phyloP scores from a whole-genome alignment of 2,888 invertebrate species.

The Ganaspis brasiliensis region DNA sequence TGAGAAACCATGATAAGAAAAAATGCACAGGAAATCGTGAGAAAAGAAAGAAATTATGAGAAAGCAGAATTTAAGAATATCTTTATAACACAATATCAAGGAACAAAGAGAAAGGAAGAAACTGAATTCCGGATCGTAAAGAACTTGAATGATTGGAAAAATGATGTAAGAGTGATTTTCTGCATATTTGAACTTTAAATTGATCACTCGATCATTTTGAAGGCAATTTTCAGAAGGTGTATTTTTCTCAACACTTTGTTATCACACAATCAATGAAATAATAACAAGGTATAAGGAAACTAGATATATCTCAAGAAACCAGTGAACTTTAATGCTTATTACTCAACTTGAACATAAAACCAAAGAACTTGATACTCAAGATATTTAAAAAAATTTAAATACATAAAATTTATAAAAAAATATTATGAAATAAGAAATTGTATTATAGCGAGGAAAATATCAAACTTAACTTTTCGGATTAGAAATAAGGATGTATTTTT shows the following conservation, averaged over 20 bases:
- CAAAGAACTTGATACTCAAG: neutral
- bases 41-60: too few species aligned
- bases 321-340: conserved; percentile 19
- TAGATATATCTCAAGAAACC: neutral
- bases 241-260: conserved; percentile 22
- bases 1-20: too few species aligned
- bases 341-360: conserved; percentile 4
- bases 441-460: too few species aligned
- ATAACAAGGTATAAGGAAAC: conserved; percentile 10
- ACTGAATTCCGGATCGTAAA: neutral
- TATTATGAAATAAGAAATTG: too few species aligned
- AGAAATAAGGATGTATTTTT: too few species aligned
- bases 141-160: conserved; percentile 11
- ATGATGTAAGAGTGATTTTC: conserved; percentile 20
- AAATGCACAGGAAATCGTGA: too few species aligned
- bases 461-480: too few species aligned
- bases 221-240: conserved; percentile 3
- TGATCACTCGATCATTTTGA: conserved; percentile 27
- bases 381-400: neutral
- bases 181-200: conserved; percentile 35
- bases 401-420: too few species aligned
- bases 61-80: too few species aligned
- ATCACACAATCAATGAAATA: neutral
- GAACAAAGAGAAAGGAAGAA: conserved; percentile 1
- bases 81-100: too few species aligned